Conservation (phyloP, 1,140 invertebrate species). For the Diorhabda elongata region DNA sequence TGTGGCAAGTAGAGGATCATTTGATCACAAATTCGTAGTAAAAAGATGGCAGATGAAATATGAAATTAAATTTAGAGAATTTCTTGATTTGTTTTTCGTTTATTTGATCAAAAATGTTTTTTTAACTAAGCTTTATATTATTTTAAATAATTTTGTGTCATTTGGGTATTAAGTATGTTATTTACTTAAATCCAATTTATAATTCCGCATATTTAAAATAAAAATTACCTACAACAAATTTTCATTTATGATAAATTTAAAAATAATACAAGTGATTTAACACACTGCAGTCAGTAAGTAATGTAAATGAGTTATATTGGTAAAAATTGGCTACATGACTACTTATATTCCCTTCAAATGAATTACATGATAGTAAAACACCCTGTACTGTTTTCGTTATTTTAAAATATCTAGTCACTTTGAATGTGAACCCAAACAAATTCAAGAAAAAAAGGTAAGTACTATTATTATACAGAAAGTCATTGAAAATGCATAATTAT, state of each 20-base stretch:
- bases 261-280: not conserved
- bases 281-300: not conserved
- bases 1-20: not conserved
- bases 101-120: not conserved
- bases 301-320: too few species aligned
- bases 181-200: too few species aligned
- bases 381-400: too few species aligned
- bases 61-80: not conserved
- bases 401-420: not conserved
- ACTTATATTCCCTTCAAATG: too few species aligned
- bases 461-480: not conserved
- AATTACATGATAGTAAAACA: too few species aligned
- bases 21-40: not conserved
- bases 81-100: not conserved
- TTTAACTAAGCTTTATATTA: not conserved
- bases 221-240: not conserved
- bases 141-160: too few species aligned
- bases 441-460: not conserved
- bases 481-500: not conserved
- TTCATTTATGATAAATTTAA: not conserved
- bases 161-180: too few species aligned
- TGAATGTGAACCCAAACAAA: not conserved
- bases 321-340: too few species aligned
- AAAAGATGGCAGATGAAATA: not conserved
- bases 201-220: not conserved